Evolutionary conservation across 2,113 vertebrate genomes (phyloP), one percentile per base, ranked within the genome.

Genomic region (Psilopogon haemacephalus): DNA sequence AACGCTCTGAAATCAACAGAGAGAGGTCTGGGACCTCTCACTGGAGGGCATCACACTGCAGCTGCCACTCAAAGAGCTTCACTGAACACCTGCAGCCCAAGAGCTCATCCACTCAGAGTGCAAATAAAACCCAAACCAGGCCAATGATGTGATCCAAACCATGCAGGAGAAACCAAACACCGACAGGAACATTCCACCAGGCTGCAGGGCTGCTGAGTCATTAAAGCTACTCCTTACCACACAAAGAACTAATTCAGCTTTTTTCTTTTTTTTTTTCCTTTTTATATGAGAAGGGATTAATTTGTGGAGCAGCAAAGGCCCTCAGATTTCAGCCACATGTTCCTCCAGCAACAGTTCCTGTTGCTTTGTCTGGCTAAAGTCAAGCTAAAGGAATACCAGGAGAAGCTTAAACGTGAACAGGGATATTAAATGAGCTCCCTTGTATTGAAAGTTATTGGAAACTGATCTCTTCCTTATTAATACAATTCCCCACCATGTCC

Each of bases 401-500:
- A 85, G 97, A 85, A 94, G 84, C 94, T 90, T 73, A 70, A 81
- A 56, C 60, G 30, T 27, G 89, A 84, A 63, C 68, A 94, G 70
- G 86, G 96, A 93, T 97, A 96, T 94, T 94, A 95, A 95, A 88
- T 52, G 95, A 97, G 95, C 88, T 89, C 75, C 86, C 33, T 52
- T 52, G 95, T 67, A 83, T 84, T 67, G 95, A 27, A 69, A 93
- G 92, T 97, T 98, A 97, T 98, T 97, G 97, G 96, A 97, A 97
- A 97, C 95, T 97, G 98, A 98, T 98, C 98, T 98, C 97, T 78
- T 96, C 97, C 97, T 98, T 98, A 98, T 98, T 98, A 98, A 97
- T 93, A 76, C 80, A 96, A 97, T 96, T 97, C 97, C 96, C 95
- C 78, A 46, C 93, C 95, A 97, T 95, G 97, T 96, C 97, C 91